Evolutionary conservation across 2,888 invertebrate genomes (phyloP).

Genomic region (Andrena praecox): DNA sequence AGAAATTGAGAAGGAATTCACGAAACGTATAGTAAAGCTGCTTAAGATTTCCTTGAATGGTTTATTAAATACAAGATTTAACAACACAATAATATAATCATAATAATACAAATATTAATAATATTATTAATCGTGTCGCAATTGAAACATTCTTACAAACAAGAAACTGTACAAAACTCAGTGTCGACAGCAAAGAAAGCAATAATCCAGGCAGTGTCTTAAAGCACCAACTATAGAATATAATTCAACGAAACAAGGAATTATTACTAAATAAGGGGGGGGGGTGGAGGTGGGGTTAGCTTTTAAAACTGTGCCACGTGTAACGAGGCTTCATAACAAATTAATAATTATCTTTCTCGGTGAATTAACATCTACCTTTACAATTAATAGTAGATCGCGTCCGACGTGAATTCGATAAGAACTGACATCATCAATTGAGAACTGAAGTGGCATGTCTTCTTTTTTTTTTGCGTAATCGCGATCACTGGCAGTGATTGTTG

Average conservation of each 20-base stretch:
- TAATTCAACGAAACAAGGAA: conserved; percentile 1
- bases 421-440: conserved; percentile 50
- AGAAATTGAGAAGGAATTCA: too few relatives aligned
- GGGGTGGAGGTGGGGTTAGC: background rate
- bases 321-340: conserved; percentile 32
- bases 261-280: conserved; percentile 22
- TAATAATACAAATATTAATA: conserved; percentile 59
- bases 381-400: conserved; percentile 32
- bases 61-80: conserved; percentile 80
- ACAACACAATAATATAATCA: conserved; percentile 67
- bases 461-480: conserved; percentile 31
- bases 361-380: conserved; percentile 25
- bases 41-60: conserved; percentile 41
- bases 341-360: conserved; percentile 14
- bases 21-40: background rate
- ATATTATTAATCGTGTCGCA: conserved; percentile 54
- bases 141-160: conserved; percentile 48
- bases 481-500: conserved; percentile 47
- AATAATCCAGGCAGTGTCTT: conserved; percentile 28
- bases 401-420: conserved; percentile 27
- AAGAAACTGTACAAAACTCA: conserved; percentile 66
- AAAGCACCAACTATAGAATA: conserved; percentile 39
- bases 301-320: conserved; percentile 14
- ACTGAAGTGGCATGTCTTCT: conserved; percentile 56
- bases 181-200: conserved; percentile 40